Base-by-base conservation (phyloP, 2,797 vertebrate genomes). In the Lithobates pipiens region DNA sequence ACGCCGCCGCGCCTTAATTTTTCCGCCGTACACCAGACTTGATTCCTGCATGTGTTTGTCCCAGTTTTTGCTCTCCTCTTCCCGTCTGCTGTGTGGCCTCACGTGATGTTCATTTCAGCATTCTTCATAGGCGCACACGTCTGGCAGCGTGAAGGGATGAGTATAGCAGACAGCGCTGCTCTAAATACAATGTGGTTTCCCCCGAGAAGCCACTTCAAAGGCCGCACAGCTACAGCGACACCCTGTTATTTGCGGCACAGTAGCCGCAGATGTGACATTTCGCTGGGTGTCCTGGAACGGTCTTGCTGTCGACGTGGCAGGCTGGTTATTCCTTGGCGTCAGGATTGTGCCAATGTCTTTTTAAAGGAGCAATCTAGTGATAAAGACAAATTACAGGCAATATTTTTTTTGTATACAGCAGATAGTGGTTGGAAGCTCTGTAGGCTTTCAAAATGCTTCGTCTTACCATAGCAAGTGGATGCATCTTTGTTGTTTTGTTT, bases 271-370 rank as follows among this genome's bases (percentile, higher is more conserved):
- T 61, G 79, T 72, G 68, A 71, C 46, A 72, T 61, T 80, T 68
- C 69, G 39, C 27, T 34, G 50, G 39, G 65, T 57, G 77, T 81
- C 79, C 44, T 16, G 10, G 69, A 61, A 23, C 68, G 21, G 29
- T n/a, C 13, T n/a, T 44, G 36, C 25, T 18, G 44, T 72, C 70
- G 27, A 82, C 80, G 80, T 82, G 80, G 80, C 80, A 82, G 54
- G 6, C 32, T 36, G 23, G 18, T 18, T 32, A 1, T 67, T 23
- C 54, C 5, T 21, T 21, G 8, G 65, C 4, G 10, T 29, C 65
- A 15, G 61, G 23, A 25, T n/a, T 25, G n/a, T 65, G 61, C 61
- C 61, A 65, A 3, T 25, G 4, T 65, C n/a, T 65, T 29, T 29
- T 65, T 65, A 65, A 65, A 10, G 61, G 25, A 29, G 3, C n/a